Evolutionary conservation across 2,888 invertebrate species (phyloP).

Genomic region (Drosophila eohydei): DNA sequence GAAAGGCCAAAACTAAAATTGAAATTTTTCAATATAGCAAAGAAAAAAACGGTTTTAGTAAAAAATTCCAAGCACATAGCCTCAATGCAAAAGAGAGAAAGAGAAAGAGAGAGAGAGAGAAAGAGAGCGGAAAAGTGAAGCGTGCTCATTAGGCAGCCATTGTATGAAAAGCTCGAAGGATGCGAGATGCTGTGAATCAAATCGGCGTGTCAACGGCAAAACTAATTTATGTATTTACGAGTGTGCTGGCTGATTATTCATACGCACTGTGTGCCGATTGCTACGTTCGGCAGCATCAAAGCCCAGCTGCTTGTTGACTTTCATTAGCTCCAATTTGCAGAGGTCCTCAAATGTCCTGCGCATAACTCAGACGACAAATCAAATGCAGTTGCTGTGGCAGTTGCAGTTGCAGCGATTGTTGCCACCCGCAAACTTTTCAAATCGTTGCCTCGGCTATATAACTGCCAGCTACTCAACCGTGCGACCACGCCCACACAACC

Average conservation of each 20-base stretch:
- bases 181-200: constrained; percentile 36
- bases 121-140: not conserved
- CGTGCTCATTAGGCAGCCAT: constrained; percentile 61
- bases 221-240: constrained; percentile 73
- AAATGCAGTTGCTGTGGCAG: constrained; percentile 51
- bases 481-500: not conserved
- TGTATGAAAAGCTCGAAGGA: constrained; percentile 40
- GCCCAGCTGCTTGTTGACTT: constrained; percentile 55
- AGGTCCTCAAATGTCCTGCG: constrained; percentile 59
- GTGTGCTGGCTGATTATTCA: constrained; percentile 63
- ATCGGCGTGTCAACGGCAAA: constrained; percentile 67
- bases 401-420: constrained; percentile 34
- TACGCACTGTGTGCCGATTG: constrained; percentile 44
- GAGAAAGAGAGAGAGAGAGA: not conserved
- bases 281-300: constrained; percentile 6
- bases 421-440: constrained; percentile 53
- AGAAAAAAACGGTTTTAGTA: constrained; percentile 10
- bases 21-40: constrained; percentile 47
- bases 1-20: constrained; percentile 10
- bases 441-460: constrained; percentile 50
- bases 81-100: constrained; percentile 16
- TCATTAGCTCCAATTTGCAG: constrained; percentile 69
- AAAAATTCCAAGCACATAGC: constrained; percentile 34
- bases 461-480: constrained; percentile 28
- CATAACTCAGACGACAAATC: constrained; percentile 68